phyloP scores from a whole-genome alignment of 2,113 vertebrate genomes.

The Gobio gobio region DNA sequence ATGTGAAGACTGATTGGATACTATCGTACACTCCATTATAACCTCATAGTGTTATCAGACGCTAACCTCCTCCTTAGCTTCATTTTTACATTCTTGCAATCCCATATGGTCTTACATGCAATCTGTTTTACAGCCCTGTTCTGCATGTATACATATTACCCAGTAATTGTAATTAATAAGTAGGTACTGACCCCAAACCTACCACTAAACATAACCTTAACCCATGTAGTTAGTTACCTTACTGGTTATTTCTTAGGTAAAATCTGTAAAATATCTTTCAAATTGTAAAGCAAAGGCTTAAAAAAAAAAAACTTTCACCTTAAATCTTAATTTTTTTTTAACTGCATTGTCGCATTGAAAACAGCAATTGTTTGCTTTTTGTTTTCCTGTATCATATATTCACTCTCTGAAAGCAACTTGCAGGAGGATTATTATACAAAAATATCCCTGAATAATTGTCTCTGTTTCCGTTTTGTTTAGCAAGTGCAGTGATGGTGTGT shows the following conservation, averaged over 20 bases:
- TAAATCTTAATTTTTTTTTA: neutral
- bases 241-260: no score
- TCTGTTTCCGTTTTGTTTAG: slow-evolving; percentile 40
- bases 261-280: no score
- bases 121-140: no score
- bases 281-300: neutral
- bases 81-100: neutral
- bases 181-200: no score
- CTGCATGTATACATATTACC: no score
- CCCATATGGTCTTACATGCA: neutral
- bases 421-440: slow-evolving; percentile 51
- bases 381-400: slow-evolving; percentile 48
- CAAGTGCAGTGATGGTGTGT: slow-evolving; percentile 10
- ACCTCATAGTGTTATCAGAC: neutral
- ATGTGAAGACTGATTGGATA: neutral
- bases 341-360: neutral
- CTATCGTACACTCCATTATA: neutral
- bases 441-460: slow-evolving; percentile 38
- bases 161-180: no score
- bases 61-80: no score
- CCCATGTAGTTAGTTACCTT: no score
- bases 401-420: slow-evolving; percentile 47
- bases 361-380: neutral
- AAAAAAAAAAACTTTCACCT: no score
- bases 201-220: no score